A percentile compares a stretch with the other conserved stretches of the same genome.
Conservation (phyloP, 2,797 vertebrate genomes). For the Coreius guichenoti region DNA sequence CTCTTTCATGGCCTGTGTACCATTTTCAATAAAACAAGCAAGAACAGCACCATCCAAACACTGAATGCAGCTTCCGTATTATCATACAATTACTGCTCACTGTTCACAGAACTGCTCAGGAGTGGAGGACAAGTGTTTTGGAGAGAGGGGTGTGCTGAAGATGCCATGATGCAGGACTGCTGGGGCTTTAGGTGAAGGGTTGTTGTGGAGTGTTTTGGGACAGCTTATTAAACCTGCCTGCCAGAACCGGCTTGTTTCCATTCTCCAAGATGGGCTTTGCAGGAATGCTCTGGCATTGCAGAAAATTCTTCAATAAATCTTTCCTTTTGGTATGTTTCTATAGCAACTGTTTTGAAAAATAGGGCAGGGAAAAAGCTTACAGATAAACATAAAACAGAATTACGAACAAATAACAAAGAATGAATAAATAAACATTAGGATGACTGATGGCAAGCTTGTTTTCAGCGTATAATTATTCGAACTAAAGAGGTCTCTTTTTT, state of each 20-base stretch:
- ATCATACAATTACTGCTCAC: constrained; percentile 40
- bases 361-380: constrained; percentile 34
- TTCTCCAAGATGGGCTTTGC: constrained; percentile 50
- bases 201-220: constrained; percentile 37
- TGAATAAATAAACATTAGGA: constrained; percentile 67
- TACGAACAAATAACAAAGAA: constrained; percentile 49
- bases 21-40: constrained; percentile 62
- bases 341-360: constrained; percentile 67
- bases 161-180: constrained; percentile 14
- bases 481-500: constrained; percentile 59
- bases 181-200: constrained; percentile 41
- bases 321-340: constrained; percentile 63
- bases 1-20: constrained; percentile 65
- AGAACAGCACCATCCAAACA: constrained; percentile 6
- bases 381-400: constrained; percentile 61
- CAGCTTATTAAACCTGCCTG: constrained; percentile 47
- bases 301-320: constrained; percentile 36
- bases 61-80: constrained; percentile 43
- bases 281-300: constrained; percentile 37
- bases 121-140: constrained; percentile 16
- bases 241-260: constrained; percentile 32
- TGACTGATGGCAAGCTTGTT: constrained; percentile 62
- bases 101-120: constrained; percentile 35
- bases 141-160: constrained; percentile 18
- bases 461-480: constrained; percentile 69